phyloP scores from a whole-genome alignment of 2,888 invertebrate genomes.

The Lottia gigantea region DNA sequence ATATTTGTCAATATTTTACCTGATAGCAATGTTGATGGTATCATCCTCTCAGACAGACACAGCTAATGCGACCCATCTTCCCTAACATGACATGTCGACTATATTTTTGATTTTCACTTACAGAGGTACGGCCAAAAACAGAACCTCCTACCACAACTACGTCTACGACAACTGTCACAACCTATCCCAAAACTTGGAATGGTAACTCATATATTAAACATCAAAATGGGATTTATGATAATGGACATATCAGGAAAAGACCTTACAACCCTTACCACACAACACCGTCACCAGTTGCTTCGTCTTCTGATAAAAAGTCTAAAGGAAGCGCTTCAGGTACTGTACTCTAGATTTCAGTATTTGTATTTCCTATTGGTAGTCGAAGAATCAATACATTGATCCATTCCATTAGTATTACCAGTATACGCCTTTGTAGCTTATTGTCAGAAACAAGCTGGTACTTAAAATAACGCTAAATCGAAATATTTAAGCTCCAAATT shows the following conservation, averaged over 20 bases:
- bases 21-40: no score
- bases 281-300: neutral
- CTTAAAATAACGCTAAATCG: no score
- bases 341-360: neutral
- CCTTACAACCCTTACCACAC: neutral
- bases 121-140: constrained; percentile 16
- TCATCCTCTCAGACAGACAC: no score
- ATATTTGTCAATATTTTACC: no score
- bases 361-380: no score
- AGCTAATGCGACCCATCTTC: no score
- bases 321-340: neutral
- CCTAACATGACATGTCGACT: no score
- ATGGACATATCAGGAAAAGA: neutral
- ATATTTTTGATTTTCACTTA: neutral
- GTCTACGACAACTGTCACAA: constrained; percentile 10
- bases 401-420: no score
- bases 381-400: no score
- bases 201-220: neutral
- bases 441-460: no score
- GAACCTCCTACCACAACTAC: constrained; percentile 19
- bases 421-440: no score
- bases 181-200: neutral
- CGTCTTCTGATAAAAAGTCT: neutral
- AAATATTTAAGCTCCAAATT: no score
- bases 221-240: neutral